phyloP scores from a whole-genome alignment of 2,888 invertebrate genomes.

The Petrolisthes cinctipes region DNA sequence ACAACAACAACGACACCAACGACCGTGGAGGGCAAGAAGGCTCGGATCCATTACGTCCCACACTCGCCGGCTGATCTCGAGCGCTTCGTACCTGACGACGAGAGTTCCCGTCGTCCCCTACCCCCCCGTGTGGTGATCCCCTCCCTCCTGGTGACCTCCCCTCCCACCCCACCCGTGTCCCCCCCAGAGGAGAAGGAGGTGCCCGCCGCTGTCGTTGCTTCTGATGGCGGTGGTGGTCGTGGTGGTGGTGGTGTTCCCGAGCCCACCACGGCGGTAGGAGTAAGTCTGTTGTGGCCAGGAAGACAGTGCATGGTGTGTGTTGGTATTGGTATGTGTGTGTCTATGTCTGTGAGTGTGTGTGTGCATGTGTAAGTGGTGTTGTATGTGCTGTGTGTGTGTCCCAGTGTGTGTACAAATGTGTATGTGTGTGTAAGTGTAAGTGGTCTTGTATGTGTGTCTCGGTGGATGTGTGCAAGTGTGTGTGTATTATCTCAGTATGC shows the following conservation, averaged over 20 bases:
- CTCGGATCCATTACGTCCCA: conserved; percentile 42
- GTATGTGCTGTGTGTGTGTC: no score
- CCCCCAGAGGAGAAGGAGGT: not conserved
- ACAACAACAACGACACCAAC: not conserved
- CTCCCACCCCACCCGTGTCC: not conserved
- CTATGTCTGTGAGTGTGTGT: no score
- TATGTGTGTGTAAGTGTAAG: no score
- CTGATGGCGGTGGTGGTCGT: no score
- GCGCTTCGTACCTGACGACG: not conserved
- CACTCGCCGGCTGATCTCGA: conserved; percentile 37
- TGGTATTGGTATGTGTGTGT: no score
- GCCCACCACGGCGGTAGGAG: no score
- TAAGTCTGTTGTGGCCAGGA: conserved; percentile 3
- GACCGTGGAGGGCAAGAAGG: conserved; percentile 15
- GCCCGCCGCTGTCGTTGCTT: not conserved
- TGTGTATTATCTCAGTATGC: no score
- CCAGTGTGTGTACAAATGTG: no score
- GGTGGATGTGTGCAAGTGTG: no score
- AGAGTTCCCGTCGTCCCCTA: not conserved
- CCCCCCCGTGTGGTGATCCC: conserved; percentile 26
- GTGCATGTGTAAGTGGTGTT: no score
- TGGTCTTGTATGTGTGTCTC: no score
- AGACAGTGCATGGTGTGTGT: conserved; percentile 16
- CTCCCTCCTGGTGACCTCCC: not conserved
- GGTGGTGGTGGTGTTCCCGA: no score